Evolutionary conservation across 2,888 invertebrate genomes (phyloP).

Genomic region (Eupithecia pulchellata): DNA sequence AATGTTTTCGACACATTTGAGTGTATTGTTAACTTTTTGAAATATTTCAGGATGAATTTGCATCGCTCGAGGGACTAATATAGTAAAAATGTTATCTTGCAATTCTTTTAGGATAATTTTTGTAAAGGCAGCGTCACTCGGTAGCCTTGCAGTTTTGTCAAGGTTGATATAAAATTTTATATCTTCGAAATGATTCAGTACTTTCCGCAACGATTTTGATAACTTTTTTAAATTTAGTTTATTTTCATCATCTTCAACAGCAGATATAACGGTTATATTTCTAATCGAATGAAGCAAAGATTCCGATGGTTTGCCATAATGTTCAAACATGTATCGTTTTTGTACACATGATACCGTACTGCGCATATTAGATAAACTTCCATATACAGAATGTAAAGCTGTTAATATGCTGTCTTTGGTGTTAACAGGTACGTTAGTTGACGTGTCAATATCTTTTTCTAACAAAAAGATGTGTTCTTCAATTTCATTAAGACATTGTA

Average conservation of each 20-base stretch:
- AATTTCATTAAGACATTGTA: slow-evolving; percentile 70
- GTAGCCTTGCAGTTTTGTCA: slow-evolving; percentile 78
- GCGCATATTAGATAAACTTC: slow-evolving; percentile 82
- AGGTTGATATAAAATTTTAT: slow-evolving; percentile 79
- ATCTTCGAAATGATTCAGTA: slow-evolving; percentile 78
- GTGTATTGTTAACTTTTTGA: slow-evolving; percentile 42
- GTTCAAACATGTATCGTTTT: slow-evolving; percentile 75
- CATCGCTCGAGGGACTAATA: slow-evolving; percentile 48
- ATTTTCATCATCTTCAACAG: slow-evolving; percentile 41
- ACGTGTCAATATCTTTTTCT: slow-evolving; percentile 66
- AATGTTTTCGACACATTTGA: slow-evolving; percentile 52
- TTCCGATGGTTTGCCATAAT: slow-evolving; percentile 76
- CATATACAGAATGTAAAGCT: slow-evolving; percentile 81
- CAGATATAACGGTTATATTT: slow-evolving; percentile 54
- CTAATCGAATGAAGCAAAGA: slow-evolving; percentile 67
- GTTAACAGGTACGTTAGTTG: slow-evolving; percentile 52
- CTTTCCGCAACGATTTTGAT: slow-evolving; percentile 67
- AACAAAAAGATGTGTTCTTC: slow-evolving; percentile 76
- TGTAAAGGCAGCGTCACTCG: slow-evolving; percentile 75
- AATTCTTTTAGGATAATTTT: slow-evolving; percentile 72
- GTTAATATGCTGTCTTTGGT: slow-evolving; percentile 71
- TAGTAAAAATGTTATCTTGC: slow-evolving; percentile 55
- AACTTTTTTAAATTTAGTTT: slow-evolving; percentile 60
- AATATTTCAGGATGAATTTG: slow-evolving; percentile 44
- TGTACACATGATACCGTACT: slow-evolving; percentile 79